phyloP scores from a whole-genome alignment of 64 coral and sea anemone species.

The Cladopsammia gracilis region DNA sequence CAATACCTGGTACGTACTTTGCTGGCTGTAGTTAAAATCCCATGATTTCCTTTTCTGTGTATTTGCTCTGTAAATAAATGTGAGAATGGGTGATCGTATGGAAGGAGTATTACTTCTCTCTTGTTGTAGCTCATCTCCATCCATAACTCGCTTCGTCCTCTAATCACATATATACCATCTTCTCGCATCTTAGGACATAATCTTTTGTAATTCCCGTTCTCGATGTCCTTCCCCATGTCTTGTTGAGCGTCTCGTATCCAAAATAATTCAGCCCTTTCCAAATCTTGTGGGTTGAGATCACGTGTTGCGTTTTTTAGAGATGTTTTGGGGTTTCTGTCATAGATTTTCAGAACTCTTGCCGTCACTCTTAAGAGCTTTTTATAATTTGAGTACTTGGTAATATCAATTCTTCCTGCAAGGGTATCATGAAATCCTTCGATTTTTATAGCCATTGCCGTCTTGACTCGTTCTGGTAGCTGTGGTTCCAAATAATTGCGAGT shows the following conservation, averaged over 20 bases:
- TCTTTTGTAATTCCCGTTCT: constrained; percentile 43
- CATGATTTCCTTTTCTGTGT: constrained; percentile 37
- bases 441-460: constrained; percentile 13
- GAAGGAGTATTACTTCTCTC: constrained; percentile 50
- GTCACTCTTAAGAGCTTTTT: too few species aligned
- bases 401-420: too few species aligned
- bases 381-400: too few species aligned
- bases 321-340: too few species aligned
- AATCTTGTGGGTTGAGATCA: too few species aligned
- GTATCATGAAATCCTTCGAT: too few species aligned
- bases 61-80: constrained; percentile 22
- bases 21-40: neutral
- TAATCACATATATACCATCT: constrained; percentile 58
- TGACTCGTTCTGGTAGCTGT: constrained; percentile 29
- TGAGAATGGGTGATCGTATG: constrained; percentile 55
- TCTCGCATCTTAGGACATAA: constrained; percentile 35
- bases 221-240: constrained; percentile 52
- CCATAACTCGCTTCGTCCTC: constrained; percentile 29
- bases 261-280: too few species aligned
- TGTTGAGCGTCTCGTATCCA: too few species aligned
- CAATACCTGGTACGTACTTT: constrained; percentile 31
- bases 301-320: too few species aligned
- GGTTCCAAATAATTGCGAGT: neutral
- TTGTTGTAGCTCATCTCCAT: constrained; percentile 60
- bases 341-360: too few species aligned